phyloP scores from a whole-genome alignment of 2,113 vertebrate genomes.

The Ondatra zibethicus region DNA sequence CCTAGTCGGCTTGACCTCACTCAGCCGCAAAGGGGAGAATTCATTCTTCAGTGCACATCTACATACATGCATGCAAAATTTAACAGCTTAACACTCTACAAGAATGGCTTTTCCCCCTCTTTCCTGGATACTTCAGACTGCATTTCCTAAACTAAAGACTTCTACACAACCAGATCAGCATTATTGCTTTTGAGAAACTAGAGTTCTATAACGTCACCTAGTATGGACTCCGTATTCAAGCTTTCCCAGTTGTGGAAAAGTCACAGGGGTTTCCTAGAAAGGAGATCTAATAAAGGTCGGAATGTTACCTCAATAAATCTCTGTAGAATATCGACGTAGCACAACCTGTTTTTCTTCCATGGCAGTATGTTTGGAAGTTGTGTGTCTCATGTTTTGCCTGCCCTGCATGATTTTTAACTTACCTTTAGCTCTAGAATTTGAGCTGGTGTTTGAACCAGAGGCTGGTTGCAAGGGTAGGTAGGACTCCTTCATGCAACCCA shows the following conservation, averaged over 20 bases:
- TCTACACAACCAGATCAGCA: background rate
- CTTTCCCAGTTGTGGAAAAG: background rate
- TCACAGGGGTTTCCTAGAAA: background rate
- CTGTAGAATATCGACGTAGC: background rate
- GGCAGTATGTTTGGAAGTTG: background rate
- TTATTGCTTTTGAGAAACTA: background rate
- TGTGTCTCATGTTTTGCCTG: background rate
- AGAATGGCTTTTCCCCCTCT: background rate
- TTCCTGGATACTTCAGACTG: background rate
- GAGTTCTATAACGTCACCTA: background rate
- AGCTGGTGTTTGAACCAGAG: background rate
- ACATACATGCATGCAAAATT: background rate
- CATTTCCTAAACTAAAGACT: background rate
- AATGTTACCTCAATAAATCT: background rate
- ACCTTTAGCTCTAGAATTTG: background rate
- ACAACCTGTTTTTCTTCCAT: background rate
- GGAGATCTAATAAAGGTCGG: background rate
- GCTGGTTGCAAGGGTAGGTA: background rate
- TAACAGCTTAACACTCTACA: background rate
- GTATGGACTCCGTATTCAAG: background rate
- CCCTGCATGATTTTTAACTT: slow-evolving; percentile 1
- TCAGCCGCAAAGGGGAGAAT: background rate
- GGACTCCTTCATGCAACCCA: background rate
- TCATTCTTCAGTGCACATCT: background rate
- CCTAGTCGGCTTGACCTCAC: background rate